Evolutionary conservation across 2,797 vertebrate species (phyloP).

Genomic region (Pelobates cultripes): DNA sequence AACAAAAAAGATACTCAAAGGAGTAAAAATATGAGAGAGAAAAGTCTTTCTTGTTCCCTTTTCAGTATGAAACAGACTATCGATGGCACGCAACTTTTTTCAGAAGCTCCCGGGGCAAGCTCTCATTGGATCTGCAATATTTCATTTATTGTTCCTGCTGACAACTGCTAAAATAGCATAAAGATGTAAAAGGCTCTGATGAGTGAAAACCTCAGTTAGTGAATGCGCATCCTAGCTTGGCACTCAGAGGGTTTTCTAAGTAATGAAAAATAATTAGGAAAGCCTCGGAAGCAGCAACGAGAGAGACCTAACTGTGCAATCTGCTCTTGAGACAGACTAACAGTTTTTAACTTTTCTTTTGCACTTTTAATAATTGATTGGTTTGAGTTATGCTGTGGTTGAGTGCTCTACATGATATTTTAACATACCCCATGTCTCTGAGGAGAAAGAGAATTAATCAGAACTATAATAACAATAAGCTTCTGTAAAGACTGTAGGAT

Average conservation of each 20-base stretch:
- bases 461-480: background rate
- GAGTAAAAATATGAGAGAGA: conserved; percentile 5
- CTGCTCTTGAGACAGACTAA: conserved; percentile 64
- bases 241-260: conserved; percentile 63
- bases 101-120: background rate
- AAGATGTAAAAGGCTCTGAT: conserved; percentile 61
- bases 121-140: conserved; percentile 16
- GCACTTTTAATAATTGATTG: conserved; percentile 71
- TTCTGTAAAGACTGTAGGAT: too few species aligned
- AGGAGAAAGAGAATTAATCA: background rate
- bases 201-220: conserved; percentile 61
- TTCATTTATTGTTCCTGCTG: conserved; percentile 52
- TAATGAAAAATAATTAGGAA: conserved; percentile 75
- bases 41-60: conserved; percentile 11
- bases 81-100: conserved; percentile 6
- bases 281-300: conserved; percentile 61
- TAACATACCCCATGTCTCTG: background rate
- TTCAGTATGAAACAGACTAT: background rate
- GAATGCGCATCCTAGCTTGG: conserved; percentile 65
- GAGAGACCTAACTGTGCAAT: conserved; percentile 61
- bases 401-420: background rate
- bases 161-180: conserved; percentile 59
- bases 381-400: conserved; percentile 53
- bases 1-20: conserved; percentile 10
- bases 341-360: conserved; percentile 64